Conservation (phyloP, 2,797 vertebrate species). For the Notoglanidium macrostoma region DNA sequence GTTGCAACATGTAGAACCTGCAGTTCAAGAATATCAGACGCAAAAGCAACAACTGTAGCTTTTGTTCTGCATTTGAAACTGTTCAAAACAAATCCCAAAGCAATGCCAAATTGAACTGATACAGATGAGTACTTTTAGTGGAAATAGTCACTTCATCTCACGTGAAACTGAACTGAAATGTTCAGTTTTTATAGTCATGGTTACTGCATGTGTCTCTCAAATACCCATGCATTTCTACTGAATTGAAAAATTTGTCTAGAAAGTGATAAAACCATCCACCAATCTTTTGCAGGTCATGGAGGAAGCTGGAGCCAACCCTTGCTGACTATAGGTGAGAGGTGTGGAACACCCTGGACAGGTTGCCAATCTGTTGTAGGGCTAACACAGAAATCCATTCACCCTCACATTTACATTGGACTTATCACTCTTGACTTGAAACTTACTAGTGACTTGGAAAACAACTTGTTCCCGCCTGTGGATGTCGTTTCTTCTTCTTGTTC, state of each 20-base stretch:
- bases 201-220: neutral
- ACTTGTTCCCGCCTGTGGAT: neutral
- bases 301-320: no score
- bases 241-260: neutral
- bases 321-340: no score
- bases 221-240: neutral
- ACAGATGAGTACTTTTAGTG: neutral
- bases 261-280: neutral
- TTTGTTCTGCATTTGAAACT: neutral
- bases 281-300: no score
- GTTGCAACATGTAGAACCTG: neutral
- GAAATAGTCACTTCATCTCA: neutral
- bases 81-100: neutral
- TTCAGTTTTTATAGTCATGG: neutral
- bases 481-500: neutral
- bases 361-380: no score
- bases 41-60: neutral
- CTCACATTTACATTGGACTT: neutral
- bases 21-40: neutral
- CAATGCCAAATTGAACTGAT: neutral
- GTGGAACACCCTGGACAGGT: no score
- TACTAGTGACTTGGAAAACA: neutral
- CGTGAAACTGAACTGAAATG: neutral
- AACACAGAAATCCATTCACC: no score
- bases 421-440: neutral